phyloP scores from a whole-genome alignment of 2,797 vertebrate genomes.

The Galago senegalensis region DNA sequence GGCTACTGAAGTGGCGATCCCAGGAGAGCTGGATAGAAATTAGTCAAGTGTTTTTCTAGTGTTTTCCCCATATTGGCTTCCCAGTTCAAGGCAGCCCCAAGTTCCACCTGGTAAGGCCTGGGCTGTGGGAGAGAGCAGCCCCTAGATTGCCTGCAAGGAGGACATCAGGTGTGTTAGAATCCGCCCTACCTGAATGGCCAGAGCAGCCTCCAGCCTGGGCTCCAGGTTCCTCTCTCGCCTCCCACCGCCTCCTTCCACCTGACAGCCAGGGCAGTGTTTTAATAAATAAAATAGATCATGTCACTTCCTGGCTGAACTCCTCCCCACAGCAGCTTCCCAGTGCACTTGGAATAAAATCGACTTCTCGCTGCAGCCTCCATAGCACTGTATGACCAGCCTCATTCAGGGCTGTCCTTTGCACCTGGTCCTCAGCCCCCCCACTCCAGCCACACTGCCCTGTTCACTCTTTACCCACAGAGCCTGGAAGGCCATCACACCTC shows the following conservation, averaged over 20 bases:
- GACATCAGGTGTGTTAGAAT: background rate
- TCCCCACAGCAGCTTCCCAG: background rate
- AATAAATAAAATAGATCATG: background rate
- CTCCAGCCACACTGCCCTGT: background rate
- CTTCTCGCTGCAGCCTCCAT: background rate
- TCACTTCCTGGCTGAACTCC: background rate
- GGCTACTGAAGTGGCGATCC: background rate
- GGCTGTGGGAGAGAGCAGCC: background rate
- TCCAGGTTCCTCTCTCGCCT: background rate
- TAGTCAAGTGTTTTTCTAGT: background rate
- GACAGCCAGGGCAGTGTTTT: background rate
- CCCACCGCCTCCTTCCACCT: background rate
- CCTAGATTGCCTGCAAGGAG: background rate
- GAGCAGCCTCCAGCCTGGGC: background rate
- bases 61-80: background rate
- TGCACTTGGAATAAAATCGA: background rate
- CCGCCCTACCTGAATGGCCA: accelerated
- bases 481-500: background rate
- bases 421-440: background rate
- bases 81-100: background rate
- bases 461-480: too few species aligned
- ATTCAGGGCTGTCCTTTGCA: background rate
- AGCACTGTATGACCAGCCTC: background rate
- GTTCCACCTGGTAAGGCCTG: background rate
- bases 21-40: background rate